Conservation (phyloP, 2,113 vertebrate genomes). For the Ciconia maguari region DNA sequence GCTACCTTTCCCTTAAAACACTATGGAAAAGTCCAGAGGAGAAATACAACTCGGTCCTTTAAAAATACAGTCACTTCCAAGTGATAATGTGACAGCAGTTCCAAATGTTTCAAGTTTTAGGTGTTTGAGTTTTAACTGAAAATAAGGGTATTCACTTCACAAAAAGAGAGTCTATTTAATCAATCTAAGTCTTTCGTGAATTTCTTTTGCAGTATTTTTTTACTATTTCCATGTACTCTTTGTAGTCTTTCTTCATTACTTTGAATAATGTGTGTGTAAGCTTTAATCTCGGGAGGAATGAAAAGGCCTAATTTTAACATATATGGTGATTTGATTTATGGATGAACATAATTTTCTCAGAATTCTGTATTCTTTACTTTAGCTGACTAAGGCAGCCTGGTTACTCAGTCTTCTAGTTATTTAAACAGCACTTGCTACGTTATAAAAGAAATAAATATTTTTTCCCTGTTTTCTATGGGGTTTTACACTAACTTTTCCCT, state of each 20-base stretch:
- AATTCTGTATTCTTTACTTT: neutral
- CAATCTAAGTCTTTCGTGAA: neutral
- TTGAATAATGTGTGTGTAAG: neutral
- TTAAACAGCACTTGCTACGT: neutral
- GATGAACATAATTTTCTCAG: neutral
- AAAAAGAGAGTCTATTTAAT: neutral
- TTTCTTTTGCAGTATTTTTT: neutral
- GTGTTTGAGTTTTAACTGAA: neutral
- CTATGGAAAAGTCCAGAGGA: neutral
- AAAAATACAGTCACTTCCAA: neutral
- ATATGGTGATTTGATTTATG: neutral
- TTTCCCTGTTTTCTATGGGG: neutral
- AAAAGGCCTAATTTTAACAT: neutral
- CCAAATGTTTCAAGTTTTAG: neutral
- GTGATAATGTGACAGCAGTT: neutral
- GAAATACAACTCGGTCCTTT: neutral
- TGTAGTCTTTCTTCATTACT: neutral
- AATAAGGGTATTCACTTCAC: neutral
- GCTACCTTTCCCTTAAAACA: neutral
- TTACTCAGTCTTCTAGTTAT: neutral
- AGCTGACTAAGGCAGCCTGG: neutral
- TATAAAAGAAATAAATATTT: neutral
- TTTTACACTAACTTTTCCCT: neutral
- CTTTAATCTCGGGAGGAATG: neutral
- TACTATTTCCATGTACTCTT: neutral